These are phyloP conservation scores for Gonatopus flavifemur DNA, from an alignment of 1,140 invertebrate genomes.

Conservation along the genomic window DNA sequence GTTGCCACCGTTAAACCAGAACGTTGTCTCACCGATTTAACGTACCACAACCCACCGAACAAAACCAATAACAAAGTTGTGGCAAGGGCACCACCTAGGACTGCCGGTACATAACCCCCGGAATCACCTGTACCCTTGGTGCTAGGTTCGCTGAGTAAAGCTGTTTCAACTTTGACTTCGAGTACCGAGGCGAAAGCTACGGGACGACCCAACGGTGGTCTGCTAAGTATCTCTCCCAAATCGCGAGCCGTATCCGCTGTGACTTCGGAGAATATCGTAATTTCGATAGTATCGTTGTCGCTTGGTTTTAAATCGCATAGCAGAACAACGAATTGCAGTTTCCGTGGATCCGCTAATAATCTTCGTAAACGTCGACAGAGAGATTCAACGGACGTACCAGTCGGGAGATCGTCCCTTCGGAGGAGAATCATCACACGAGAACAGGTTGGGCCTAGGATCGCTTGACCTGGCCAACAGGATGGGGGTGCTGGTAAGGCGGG, in stretches of 20 bases:
- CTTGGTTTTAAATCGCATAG: constrained; percentile 79
- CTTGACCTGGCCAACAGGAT: constrained; percentile 78
- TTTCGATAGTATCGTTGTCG: constrained; percentile 80
- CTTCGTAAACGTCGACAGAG: constrained; percentile 70
- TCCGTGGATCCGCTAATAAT: constrained; percentile 64
- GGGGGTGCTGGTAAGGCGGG: constrained; percentile 72
- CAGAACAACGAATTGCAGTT: constrained; percentile 67
- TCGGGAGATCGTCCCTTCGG: constrained; percentile 65
- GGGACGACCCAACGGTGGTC: constrained; percentile 62
- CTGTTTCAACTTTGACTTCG: constrained; percentile 78
- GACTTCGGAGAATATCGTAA: constrained; percentile 70
- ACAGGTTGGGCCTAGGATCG: constrained; percentile 64
- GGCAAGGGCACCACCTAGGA: constrained; percentile 53
- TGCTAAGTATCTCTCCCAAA: constrained; percentile 71
- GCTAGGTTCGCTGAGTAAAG: constrained; percentile 62
- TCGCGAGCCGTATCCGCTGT: constrained; percentile 67
- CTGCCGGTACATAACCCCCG: constrained; percentile 60
- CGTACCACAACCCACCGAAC: constrained; percentile 49
- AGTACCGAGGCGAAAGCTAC: constrained; percentile 71
- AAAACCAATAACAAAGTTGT: constrained; percentile 41
- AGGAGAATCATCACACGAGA: constrained; percentile 73
- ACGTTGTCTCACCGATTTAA: constrained; percentile 40
- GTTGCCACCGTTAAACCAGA: constrained; percentile 51
- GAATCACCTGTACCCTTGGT: constrained; percentile 56
- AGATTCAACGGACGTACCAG: constrained; percentile 73